Conservation (phyloP, 2,113 vertebrate genomes). For the Hydrochoerus hydrochaeris region DNA sequence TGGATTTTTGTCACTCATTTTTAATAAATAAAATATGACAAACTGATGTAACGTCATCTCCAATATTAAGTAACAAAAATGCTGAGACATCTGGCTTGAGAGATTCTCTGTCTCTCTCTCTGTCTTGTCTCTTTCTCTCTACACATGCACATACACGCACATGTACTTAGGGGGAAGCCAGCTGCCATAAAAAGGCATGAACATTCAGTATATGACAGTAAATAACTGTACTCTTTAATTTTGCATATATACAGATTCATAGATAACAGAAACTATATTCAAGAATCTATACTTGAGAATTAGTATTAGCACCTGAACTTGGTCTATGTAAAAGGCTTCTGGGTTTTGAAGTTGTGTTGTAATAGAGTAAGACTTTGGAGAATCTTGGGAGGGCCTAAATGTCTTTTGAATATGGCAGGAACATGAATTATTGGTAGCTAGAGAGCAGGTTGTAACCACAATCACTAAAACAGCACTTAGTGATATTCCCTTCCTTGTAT, state of each 20-base stretch:
- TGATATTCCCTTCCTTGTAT: neutral
- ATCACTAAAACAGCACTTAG: neutral
- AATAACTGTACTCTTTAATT: neutral
- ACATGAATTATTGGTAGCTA: neutral
- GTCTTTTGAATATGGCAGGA: neutral
- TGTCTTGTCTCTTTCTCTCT: too few species aligned
- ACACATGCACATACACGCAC: neutral
- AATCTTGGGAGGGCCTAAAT: neutral
- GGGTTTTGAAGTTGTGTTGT: neutral
- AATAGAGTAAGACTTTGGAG: neutral
- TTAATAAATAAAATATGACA: conserved; percentile 53
- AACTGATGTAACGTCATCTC: neutral
- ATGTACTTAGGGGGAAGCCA: neutral
- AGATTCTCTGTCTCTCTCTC: neutral
- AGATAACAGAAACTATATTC: neutral
- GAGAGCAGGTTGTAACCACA: neutral
- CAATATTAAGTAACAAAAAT: conserved; percentile 18
- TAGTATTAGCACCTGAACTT: neutral
- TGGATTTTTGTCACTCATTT: neutral
- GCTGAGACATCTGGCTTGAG: neutral
- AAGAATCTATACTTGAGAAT: neutral
- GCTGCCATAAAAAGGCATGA: neutral
- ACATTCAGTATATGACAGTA: neutral
- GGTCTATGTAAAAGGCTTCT: neutral
- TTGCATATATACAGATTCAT: neutral